phyloP scores from a whole-genome alignment of 2,888 invertebrate species.

The Nephrotoma guestfalica region DNA sequence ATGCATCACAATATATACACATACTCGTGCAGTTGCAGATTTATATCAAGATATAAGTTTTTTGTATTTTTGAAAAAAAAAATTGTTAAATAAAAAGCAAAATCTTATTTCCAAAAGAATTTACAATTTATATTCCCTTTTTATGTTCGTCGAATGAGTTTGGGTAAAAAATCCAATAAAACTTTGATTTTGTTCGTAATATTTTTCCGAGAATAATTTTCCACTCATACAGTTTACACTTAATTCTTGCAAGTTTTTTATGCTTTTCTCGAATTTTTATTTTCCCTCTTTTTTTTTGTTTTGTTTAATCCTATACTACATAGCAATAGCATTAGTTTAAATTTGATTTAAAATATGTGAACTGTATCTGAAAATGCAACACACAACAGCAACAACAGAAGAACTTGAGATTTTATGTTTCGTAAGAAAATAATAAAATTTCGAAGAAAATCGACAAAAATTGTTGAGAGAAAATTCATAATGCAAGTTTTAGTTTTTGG shows the following conservation, averaged over 20 bases:
- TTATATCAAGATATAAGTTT: background rate
- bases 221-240: background rate
- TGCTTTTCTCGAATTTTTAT: background rate
- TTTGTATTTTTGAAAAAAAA: background rate
- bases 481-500: background rate
- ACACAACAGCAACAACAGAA: background rate
- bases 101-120: background rate
- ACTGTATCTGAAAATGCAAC: background rate
- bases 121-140: background rate
- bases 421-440: background rate
- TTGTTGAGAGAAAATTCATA: background rate
- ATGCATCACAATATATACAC: background rate
- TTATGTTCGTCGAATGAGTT: background rate
- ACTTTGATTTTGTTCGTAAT: background rate
- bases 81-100: background rate
- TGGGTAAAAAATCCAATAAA: background rate
- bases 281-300: background rate
- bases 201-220: background rate
- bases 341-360: background rate
- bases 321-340: background rate
- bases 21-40: background rate
- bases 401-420: background rate
- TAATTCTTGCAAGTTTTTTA: background rate
- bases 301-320: background rate
- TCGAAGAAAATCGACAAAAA: background rate